phyloP scores from a whole-genome alignment of 2,888 invertebrate genomes.

The Hyposoter didymator region DNA sequence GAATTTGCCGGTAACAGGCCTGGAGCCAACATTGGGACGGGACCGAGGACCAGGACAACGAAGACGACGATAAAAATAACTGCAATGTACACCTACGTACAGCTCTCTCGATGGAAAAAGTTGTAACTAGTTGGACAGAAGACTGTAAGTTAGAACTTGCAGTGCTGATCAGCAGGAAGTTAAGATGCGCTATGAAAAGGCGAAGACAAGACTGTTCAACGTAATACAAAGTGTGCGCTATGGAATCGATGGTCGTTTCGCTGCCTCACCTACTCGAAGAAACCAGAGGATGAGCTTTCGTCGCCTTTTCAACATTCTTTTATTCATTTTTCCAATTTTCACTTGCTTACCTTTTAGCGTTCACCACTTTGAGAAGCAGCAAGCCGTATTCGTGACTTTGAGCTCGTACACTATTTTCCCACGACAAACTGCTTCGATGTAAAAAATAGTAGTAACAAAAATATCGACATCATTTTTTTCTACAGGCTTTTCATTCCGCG shows the following conservation, averaged over 20 bases:
- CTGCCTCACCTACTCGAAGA: conserved; percentile 30
- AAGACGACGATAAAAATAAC: conserved; percentile 44
- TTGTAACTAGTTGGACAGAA: conserved; percentile 74
- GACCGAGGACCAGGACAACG: conserved; percentile 10
- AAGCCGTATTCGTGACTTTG: background rate
- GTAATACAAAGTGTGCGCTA: conserved; percentile 29
- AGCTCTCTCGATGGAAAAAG: conserved; percentile 74
- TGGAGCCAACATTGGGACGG: conserved; percentile 13
- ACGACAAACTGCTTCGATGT: conserved; percentile 3
- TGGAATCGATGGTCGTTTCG: conserved; percentile 40
- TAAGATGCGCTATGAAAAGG: background rate
- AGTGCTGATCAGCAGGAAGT: conserved; percentile 53
- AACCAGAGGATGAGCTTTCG: conserved; percentile 36
- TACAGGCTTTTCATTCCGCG: background rate
- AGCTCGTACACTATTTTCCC: conserved; percentile 4
- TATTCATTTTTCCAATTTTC: background rate
- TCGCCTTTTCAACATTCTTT: background rate
- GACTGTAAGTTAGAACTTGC: conserved; percentile 69
- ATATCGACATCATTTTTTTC: conserved; percentile 12
- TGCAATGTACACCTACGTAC: conserved; percentile 49
- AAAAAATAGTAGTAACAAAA: background rate
- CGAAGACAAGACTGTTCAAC: conserved; percentile 37
- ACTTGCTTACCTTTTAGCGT: conserved; percentile 32
- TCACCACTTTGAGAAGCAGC: conserved; percentile 3
- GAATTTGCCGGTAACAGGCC: conserved; percentile 41